Evolutionary conservation across 2,888 invertebrate species (phyloP), one percentile per base, ranked within the genome.

Genomic region (Monoplex corrugatus): DNA sequence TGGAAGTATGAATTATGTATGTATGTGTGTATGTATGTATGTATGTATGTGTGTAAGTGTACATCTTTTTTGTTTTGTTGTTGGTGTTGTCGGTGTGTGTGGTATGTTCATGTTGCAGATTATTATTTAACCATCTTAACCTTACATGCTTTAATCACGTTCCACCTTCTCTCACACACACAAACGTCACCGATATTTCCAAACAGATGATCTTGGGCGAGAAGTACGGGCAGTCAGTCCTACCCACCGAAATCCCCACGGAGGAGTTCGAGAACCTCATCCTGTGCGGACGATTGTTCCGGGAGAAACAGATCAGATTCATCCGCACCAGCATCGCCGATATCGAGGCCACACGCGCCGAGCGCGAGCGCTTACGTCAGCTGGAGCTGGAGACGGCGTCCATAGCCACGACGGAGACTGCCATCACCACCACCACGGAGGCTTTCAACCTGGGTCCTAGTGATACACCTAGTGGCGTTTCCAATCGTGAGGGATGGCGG

Each of bases 191-290:
- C n/a, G n/a, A n/a, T n/a, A n/a, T n/a, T n/a, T n/a, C n/a, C n/a
- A n/a, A 0, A 0, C 92, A 96, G 96, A 93, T 95, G 44, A 92
- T 96, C 44, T 92, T 96, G 23, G 96, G 96, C 6, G 96, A 96
- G 91, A 96, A 95, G 86, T 96, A 96, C 90, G 96, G 96, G 1
- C 93, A 94, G 2, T 93, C 93, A 35, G 90, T 96, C 19, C 93
- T 96, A 10, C 96, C 96, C 16, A 90, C 94, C 1, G 92, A 92
- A 50, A 94, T 96, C 19, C 94, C 95, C 23, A 94, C 94, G 0
- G 95, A 95, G 2, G 96, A 96, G 87, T 96, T 95, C 90, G 95
- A 96, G 45, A 89, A 89, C 35, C 90, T 94, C n/a, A 68, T 91
- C 8, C 86, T 89, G 19, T 89, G 90, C 5, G 93, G 93, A 8